Percentiles rank a stretch among this genome's conserved stretches.
phyloP scores from a whole-genome alignment of 2,888 invertebrate genomes.

The Marronus borbonicus region DNA sequence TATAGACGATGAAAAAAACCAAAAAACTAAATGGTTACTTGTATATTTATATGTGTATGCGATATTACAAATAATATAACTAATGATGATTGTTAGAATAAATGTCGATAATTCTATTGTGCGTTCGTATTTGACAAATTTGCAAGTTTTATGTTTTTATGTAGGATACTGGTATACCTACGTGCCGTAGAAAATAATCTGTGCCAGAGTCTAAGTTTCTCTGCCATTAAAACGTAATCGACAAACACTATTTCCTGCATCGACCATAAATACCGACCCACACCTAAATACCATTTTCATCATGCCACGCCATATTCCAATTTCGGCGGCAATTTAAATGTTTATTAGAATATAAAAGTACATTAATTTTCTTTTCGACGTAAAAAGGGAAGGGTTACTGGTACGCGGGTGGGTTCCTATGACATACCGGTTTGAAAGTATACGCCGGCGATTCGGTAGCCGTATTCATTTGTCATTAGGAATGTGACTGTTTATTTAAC shows the following conservation, averaged over 20 bases:
- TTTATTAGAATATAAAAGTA: slow-evolving; percentile 45
- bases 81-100: too few species aligned
- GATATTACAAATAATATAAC: not conserved
- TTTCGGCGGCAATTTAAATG: slow-evolving; percentile 42
- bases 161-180: slow-evolving; percentile 4
- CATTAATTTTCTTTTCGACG: slow-evolving; percentile 37
- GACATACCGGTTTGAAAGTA: slow-evolving; percentile 27
- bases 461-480: slow-evolving; percentile 6
- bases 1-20: too few species aligned
- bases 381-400: slow-evolving; percentile 15
- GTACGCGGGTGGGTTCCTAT: slow-evolving; percentile 29
- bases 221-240: slow-evolving; percentile 31
- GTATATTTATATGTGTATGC: too few species aligned
- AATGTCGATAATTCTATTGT: too few species aligned
- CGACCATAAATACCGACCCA: slow-evolving; percentile 42
- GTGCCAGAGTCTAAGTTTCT: slow-evolving; percentile 12
- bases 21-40: too few species aligned
- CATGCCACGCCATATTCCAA: slow-evolving; percentile 42
- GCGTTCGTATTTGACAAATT: too few species aligned
- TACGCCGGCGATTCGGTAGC: slow-evolving; percentile 13
- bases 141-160: not conserved
- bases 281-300: slow-evolving; percentile 36
- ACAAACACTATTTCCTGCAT: slow-evolving; percentile 34
- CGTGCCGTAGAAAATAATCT: slow-evolving; percentile 4
- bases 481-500: slow-evolving; percentile 5